Evolutionary conservation across 2,113 vertebrate genomes (phyloP), one percentile per base, ranked within the genome.

Genomic region (Varanus salvator): DNA sequence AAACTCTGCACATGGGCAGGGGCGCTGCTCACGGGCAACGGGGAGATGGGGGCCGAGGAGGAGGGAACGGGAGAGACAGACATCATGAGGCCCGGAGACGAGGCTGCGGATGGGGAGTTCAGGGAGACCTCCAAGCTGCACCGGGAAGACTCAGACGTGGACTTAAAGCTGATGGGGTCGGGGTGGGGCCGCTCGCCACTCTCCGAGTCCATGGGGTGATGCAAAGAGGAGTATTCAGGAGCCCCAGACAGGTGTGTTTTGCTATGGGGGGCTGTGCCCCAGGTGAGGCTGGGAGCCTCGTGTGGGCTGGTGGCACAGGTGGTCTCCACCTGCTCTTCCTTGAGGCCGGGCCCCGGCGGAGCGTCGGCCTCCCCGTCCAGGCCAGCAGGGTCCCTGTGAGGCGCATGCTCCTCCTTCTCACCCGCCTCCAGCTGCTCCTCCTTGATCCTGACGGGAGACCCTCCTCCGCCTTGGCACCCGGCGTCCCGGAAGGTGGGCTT

Each of bases 71-170:
- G 99, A 0, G 99, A 99, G 50, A 98, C 98, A 0, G 99, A 98
- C 95, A 98, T 97, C 94, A 98, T 94, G 89, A 99, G 98, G 92
- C 98, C 99, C 0, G 99, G 99, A 0, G 98, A 99, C 34, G 99
- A 99, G 8, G 98, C 98, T 0, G 98, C 98, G 0, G 99, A 99
- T 2, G 98, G 98, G 0, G 99, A 99, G 34, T 98, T 98, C 1
- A 98, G 98, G 5, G 98, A 98, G 0, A 98, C 97, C 95, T 98
- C 99, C 90, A 99, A 95, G 95, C 98, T 99, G 96, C 98, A 97
- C 44, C 97, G 98, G 19, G 98, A 98, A 0, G 98, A 98, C 82
- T 98, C 98, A 0, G 98, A 97, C 0, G 98, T 97, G 0, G 98
- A 98, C 93, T 98, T 99, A 96, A 99, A 99, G 93, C 98, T 98